Percentiles rank a stretch among this genome's conserved stretches.
Conservation (phyloP, 2,113 vertebrate species). For the Empidonax traillii region DNA sequence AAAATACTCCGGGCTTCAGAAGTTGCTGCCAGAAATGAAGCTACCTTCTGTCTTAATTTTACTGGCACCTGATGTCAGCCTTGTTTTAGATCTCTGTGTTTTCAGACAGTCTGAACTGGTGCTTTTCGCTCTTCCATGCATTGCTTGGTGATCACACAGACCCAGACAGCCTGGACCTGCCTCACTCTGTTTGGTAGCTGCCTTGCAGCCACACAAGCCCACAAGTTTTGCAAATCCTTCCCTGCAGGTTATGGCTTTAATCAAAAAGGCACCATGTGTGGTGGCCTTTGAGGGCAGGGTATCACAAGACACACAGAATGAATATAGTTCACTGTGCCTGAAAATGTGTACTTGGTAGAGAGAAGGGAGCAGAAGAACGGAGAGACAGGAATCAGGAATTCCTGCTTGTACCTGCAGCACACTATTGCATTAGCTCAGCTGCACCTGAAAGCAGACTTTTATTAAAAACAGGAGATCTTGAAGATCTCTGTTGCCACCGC, state of each 20-base stretch:
- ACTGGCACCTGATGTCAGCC: not conserved
- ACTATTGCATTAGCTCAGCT: not conserved
- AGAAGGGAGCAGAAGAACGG: not conserved
- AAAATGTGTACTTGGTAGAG: not conserved
- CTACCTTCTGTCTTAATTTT: not conserved
- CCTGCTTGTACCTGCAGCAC: not conserved
- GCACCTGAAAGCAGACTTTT: not conserved
- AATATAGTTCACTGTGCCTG: not conserved
- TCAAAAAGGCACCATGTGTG: not conserved
- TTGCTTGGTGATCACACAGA: accelerated
- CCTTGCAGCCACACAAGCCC: not conserved
- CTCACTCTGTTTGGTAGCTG: not conserved
- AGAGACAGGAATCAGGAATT: not conserved
- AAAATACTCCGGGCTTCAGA: not conserved
- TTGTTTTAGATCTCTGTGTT: not conserved
- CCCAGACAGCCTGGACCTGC: not conserved
- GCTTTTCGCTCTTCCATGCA: not conserved
- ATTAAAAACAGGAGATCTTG: not conserved
- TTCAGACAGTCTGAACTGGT: not conserved
- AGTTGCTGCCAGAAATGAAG: not conserved
- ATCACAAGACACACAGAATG: not conserved
- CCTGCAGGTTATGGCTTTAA: not conserved
- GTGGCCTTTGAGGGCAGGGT: not conserved
- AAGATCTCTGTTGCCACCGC: not conserved
- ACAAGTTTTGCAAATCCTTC: not conserved